Evolutionary conservation across 2,888 invertebrate species (phyloP).

Genomic region (Leptarthrus brevirostris): DNA sequence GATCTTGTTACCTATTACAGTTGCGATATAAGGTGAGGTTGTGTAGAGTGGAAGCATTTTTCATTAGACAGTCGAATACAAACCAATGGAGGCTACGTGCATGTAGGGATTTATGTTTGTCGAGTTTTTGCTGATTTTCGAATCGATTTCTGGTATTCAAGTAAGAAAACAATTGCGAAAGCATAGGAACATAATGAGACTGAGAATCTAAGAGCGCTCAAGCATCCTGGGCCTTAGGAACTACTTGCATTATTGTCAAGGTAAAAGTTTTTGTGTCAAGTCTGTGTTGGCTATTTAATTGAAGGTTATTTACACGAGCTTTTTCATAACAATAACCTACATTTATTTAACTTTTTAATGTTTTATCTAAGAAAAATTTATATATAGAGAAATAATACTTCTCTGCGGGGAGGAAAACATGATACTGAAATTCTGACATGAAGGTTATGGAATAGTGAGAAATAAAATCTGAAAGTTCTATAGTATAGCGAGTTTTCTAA

Average conservation of each 20-base stretch:
- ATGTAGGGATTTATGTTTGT: not conserved
- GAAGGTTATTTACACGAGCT: constrained; percentile 37
- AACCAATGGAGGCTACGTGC: not conserved
- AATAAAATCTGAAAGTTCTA: no score
- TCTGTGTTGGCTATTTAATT: not conserved
- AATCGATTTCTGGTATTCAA: not conserved
- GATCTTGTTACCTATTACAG: no score
- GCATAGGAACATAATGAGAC: not conserved
- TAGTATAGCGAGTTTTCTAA: no score
- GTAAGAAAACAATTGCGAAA: not conserved
- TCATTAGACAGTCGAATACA: not conserved
- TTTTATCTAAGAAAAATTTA: no score
- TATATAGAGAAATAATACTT: no score
- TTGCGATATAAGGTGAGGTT: no score
- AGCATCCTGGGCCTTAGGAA: constrained; percentile 8
- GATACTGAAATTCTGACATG: no score
- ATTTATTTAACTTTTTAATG: no score
- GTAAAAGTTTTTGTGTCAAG: constrained; percentile 22
- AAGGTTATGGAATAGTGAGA: no score
- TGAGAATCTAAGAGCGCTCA: not conserved
- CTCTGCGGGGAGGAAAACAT: no score
- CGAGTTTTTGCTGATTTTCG: not conserved
- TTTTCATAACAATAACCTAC: no score
- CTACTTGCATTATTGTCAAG: constrained; percentile 24
- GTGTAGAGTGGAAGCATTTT: not conserved